These are phyloP conservation scores for Dynastes tityus DNA, from an alignment of 2,888 invertebrate genomes.

Conservation along the genomic window DNA sequence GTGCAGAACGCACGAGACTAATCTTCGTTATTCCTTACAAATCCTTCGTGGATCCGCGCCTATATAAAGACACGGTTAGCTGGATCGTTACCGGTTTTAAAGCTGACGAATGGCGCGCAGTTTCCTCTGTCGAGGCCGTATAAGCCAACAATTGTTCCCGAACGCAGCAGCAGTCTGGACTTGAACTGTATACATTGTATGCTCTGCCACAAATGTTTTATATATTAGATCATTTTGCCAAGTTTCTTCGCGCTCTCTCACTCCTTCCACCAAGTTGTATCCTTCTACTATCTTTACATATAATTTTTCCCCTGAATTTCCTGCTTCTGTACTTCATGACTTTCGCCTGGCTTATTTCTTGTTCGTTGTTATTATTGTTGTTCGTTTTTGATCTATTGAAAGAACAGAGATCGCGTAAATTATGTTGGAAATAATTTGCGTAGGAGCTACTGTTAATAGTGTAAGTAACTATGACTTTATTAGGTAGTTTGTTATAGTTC, in stretches of 20 bases:
- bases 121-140: conserved; percentile 37
- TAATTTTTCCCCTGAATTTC: conserved; percentile 27
- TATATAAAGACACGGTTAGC: conserved; percentile 64
- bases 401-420: conserved; percentile 5
- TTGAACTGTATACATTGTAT: conserved; percentile 40
- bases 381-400: background rate
- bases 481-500: no score
- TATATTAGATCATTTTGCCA: conserved; percentile 41
- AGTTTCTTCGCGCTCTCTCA: conserved; percentile 6
- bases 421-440: conserved; percentile 4
- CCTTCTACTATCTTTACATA: conserved; percentile 3
- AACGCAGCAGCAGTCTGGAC: conserved; percentile 29
- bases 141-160: conserved; percentile 39
- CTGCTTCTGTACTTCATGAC: conserved; percentile 11
- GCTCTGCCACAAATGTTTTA: conserved; percentile 43
- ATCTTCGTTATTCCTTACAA: conserved; percentile 53
- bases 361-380: background rate
- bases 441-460: background rate
- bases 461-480: no score
- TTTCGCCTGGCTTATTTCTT: background rate
- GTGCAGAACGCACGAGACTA: conserved; percentile 34
- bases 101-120: conserved; percentile 53
- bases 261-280: background rate
- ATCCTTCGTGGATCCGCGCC: conserved; percentile 60
- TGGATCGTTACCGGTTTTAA: conserved; percentile 62